phyloP scores from a whole-genome alignment of 1,140 invertebrate genomes.

The Phymastichus coffea region DNA sequence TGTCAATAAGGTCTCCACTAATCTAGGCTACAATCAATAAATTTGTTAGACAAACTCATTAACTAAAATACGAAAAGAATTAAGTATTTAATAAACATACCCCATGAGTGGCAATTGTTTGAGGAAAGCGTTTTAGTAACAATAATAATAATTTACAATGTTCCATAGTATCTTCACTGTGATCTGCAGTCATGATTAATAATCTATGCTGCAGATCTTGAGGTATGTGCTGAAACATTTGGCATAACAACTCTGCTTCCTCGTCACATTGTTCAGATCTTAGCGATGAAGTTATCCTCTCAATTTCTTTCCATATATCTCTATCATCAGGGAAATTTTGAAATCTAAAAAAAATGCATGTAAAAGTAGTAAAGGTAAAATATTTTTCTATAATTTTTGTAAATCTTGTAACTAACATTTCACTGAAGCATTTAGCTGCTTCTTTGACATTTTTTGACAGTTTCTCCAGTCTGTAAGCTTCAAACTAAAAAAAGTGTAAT shows the following conservation, averaged over 20 bases:
- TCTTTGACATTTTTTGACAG: slow-evolving; percentile 75
- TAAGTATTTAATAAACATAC: slow-evolving; percentile 56
- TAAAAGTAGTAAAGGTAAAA: slow-evolving; percentile 7
- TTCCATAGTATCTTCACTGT: slow-evolving; percentile 84
- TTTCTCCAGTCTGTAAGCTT: slow-evolving; percentile 81
- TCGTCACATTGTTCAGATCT: slow-evolving; percentile 61
- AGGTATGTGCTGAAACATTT: slow-evolving; percentile 69
- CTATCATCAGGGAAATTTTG: slow-evolving; percentile 63
- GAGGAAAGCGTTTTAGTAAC: slow-evolving; percentile 77
- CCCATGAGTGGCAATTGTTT: slow-evolving; percentile 73
- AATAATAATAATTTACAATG: slow-evolving; percentile 79
- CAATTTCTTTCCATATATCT: slow-evolving; percentile 78
- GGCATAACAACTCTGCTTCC: slow-evolving; percentile 58
- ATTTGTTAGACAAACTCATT: not conserved
- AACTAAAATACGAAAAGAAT: not conserved
- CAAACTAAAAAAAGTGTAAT: slow-evolving; percentile 60
- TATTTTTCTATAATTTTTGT: slow-evolving; percentile 3
- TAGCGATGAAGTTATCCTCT: slow-evolving; percentile 73
- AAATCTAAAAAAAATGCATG: slow-evolving; percentile 56
- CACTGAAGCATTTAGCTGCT: slow-evolving; percentile 80
- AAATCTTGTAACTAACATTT: slow-evolving; percentile 54
- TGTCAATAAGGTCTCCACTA: slow-evolving; percentile 74
- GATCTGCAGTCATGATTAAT: slow-evolving; percentile 78
- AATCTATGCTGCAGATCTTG: slow-evolving; percentile 75
- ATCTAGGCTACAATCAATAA: slow-evolving; percentile 54